Conservation (phyloP, 2,888 invertebrate genomes). For the Glyphotaelius pellucidus region DNA sequence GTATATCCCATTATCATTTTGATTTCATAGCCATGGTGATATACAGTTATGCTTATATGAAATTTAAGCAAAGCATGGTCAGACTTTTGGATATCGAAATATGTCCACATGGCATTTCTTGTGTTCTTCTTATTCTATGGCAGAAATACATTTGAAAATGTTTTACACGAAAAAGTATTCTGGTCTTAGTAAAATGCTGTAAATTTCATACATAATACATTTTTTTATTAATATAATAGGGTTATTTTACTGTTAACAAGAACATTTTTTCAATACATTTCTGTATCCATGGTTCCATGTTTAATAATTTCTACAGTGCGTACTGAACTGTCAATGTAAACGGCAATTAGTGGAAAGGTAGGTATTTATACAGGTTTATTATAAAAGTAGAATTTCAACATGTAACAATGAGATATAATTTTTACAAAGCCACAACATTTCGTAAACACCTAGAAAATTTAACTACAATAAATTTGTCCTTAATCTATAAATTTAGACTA, state of each 20-base stretch:
- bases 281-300: background rate
- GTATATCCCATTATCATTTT: no score
- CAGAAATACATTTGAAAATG: background rate
- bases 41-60: no score
- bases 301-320: background rate
- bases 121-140: background rate
- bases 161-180: background rate
- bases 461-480: conserved; percentile 12
- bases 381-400: conserved; percentile 45
- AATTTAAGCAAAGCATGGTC: no score
- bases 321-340: conserved; percentile 5
- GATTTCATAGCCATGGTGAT: no score
- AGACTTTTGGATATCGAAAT: no score
- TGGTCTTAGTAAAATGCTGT: background rate
- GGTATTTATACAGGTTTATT: conserved; percentile 11
- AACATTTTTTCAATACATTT: background rate
- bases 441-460: conserved; percentile 38
- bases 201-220: background rate
- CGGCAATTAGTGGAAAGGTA: background rate
- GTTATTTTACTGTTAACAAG: background rate
- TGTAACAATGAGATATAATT: conserved; percentile 44
- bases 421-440: conserved; percentile 35
- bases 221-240: no score
- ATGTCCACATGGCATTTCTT: no score
- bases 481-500: conserved; percentile 13